phyloP scores from a whole-genome alignment of 64 coral and sea anemone species.

The Stichodactyla mertensii region DNA sequence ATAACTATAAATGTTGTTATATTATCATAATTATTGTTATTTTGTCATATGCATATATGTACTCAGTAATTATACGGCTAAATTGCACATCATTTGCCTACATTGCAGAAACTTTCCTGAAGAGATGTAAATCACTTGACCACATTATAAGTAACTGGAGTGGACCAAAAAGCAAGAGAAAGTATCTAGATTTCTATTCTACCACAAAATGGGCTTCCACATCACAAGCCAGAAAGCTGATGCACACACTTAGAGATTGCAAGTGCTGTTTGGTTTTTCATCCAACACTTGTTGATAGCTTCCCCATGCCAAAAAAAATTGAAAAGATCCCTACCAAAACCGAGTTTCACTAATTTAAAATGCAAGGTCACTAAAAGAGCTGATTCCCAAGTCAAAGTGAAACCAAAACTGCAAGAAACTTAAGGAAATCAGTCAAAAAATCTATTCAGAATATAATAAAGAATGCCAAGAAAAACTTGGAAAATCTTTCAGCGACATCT shows the following conservation, averaged over 20 bases:
- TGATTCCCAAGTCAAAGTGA: neutral
- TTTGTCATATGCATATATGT: neutral
- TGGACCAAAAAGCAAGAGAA: neutral
- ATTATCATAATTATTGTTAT: too few relatives aligned
- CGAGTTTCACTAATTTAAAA: neutral
- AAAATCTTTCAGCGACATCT: neutral
- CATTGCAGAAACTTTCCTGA: neutral
- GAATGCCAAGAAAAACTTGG: neutral
- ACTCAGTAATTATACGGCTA: neutral
- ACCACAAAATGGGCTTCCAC: neutral
- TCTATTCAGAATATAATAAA: neutral
- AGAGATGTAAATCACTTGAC: neutral
- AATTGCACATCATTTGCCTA: neutral
- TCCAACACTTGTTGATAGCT: neutral
- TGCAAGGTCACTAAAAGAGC: neutral
- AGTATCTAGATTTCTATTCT: neutral
- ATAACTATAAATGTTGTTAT: too few relatives aligned
- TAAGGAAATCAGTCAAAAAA: neutral
- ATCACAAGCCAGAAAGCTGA: neutral
- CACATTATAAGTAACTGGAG: neutral
- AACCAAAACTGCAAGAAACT: neutral
- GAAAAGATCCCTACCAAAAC: neutral
- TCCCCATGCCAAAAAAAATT: neutral
- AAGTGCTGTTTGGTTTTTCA: constrained; percentile 2
- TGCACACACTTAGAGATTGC: constrained; percentile 1